phyloP scores from a whole-genome alignment of 2,113 vertebrate species.

The Strix aluco region DNA sequence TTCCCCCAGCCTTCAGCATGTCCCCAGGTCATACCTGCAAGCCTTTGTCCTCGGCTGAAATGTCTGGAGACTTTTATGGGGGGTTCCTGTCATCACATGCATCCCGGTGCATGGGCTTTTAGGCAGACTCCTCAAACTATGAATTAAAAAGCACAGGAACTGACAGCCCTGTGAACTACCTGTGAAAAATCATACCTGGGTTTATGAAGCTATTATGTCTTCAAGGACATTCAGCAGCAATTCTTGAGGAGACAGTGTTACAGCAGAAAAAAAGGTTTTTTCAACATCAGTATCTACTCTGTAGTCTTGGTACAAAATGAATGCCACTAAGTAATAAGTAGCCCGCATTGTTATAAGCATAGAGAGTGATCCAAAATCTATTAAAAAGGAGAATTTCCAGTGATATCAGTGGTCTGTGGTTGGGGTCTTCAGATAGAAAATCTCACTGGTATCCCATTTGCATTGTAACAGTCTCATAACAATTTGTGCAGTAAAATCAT shows the following conservation, averaged over 20 bases:
- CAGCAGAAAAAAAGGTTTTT: conserved; percentile 4
- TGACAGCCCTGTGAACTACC: conserved; percentile 64
- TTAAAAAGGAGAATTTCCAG: conserved; percentile 44
- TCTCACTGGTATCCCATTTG: conserved; percentile 52
- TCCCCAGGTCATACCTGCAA: conserved; percentile 43
- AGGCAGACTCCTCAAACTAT: conserved; percentile 61
- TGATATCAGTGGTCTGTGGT: conserved; percentile 27
- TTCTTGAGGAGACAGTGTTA: conserved; percentile 52
- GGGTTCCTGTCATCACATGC: conserved; percentile 49
- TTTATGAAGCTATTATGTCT: conserved; percentile 68
- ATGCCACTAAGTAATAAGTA: conserved; percentile 47
- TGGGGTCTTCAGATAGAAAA: conserved; percentile 39
- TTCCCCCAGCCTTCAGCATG: conserved; percentile 15
- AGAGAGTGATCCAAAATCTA: conserved; percentile 29
- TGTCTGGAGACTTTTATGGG: conserved; percentile 47
- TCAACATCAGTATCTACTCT: conserved; percentile 6
- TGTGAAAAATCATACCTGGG: conserved; percentile 66
- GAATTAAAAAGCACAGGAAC: conserved; percentile 62
- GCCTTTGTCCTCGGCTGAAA: conserved; percentile 37
- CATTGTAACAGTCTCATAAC: conserved; percentile 60
- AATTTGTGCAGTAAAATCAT: conserved; percentile 58
- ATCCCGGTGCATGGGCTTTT: conserved; percentile 44
- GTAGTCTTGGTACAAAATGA: conserved; percentile 33
- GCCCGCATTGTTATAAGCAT: conserved; percentile 19
- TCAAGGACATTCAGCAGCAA: conserved; percentile 49